Base-by-base conservation (phyloP, 1,140 invertebrate species). In the Drosophila bocqueti region DNA sequence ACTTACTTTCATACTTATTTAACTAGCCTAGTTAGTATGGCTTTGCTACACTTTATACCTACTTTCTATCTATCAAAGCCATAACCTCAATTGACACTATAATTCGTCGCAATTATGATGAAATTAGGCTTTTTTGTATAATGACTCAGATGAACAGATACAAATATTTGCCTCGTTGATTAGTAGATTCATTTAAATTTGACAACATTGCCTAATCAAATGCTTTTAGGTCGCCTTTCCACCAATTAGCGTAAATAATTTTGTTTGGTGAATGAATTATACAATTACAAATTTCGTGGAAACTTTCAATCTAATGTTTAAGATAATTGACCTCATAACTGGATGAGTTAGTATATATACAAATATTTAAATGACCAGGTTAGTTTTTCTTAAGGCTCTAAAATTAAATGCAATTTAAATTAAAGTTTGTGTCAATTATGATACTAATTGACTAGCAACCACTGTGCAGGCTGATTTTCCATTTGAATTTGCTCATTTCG, bases 401-500 rank as follows among this genome's bases (percentile, higher is more conserved):
- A 34, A 54, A 4, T 18, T 31, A 8, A 52, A n/a, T 8, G 2
- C 3, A 18, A 52, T 18, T 34, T 4, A 18, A 36, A n/a, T 50
- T 11, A 18, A 31, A 6, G 4, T 9, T n/a, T 3, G 4, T 29
- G 24, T 16, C 24, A 34, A 0, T 34, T 2, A 36, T 8, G 0
- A 6, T 40, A 16, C n/a, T 24, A 46, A 66, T 63, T 36, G 29
- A 15, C 24, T 36, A 24, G 26, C 36, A n/a, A 10, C 36, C 38
- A 42, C 16, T 50, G 24, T 73, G 16, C 16, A 21, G 52, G 24
- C 40, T 36, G 3, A 34, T 21, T 34, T 34, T 43, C 18, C 42
- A 61, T 52, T 43, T 46, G 26, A 65, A 79, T 46, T 43, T 62
- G 47, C 64, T 76, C 59, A 46, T 59, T 64, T 59, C 45, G 55